Percentiles rank a stretch among this genome's conserved stretches.
phyloP scores from a whole-genome alignment of 1,140 invertebrate genomes.

The Caenorhabditis tropicalis region DNA sequence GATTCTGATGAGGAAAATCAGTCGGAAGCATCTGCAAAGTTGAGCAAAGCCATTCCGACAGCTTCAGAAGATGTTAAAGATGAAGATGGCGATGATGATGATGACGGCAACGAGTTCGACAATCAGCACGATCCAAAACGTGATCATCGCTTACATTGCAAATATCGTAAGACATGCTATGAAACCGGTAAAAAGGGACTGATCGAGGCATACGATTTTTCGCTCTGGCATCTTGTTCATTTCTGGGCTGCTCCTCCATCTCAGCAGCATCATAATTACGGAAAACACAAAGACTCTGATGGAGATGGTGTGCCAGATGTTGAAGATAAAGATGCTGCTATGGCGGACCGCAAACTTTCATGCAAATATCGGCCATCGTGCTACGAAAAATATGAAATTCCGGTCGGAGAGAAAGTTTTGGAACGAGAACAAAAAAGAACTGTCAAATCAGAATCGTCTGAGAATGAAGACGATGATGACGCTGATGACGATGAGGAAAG shows the following conservation, averaged over 20 bases:
- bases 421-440: conserved; percentile 19
- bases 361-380: conserved; percentile 61
- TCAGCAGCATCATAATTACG: conserved; percentile 1
- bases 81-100: not conserved
- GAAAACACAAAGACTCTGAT: conserved; percentile 45
- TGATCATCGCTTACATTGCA: conserved; percentile 52
- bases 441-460: not conserved
- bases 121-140: conserved; percentile 31
- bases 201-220: conserved; percentile 12
- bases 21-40: too few species aligned
- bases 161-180: conserved; percentile 63
- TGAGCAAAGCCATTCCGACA: not conserved
- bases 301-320: conserved; percentile 24
- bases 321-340: not conserved
- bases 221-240: conserved; percentile 28
- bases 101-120: not conserved
- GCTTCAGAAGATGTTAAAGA: not conserved
- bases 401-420: conserved; percentile 3
- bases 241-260: conserved; percentile 21
- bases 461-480: not conserved
- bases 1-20: too few species aligned
- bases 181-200: conserved; percentile 55
- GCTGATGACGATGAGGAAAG: not conserved
- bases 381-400: conserved; percentile 58
- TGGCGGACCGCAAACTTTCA: conserved; percentile 46